These are phyloP conservation scores for Stigmatopora nigra DNA, from an alignment of 2,113 vertebrate species.

Conservation along the genomic window DNA sequence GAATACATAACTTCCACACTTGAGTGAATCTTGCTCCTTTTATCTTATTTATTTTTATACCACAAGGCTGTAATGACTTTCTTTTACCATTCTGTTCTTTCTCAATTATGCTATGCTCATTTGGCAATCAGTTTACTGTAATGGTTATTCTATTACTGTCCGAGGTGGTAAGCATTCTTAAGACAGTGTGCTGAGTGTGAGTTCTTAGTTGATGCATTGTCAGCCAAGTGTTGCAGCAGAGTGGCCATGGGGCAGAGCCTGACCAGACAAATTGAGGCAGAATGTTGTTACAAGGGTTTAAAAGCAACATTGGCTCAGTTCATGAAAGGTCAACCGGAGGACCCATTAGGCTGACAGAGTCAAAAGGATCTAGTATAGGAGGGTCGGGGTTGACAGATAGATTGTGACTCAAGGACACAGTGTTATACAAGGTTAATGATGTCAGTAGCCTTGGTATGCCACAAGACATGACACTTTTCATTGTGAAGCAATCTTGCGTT, in stretches of 20 bases:
- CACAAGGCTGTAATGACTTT: neutral
- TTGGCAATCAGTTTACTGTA: conserved; percentile 16
- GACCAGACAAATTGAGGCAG: conserved; percentile 50
- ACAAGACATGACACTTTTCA: conserved; percentile 51
- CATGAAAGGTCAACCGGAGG: conserved; percentile 50
- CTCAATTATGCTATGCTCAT: conserved; percentile 17
- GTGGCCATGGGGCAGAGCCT: conserved; percentile 46
- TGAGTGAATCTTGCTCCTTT: neutral
- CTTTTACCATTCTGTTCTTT: conserved; percentile 11
- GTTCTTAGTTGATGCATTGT: conserved; percentile 35
- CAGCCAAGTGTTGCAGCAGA: conserved; percentile 23
- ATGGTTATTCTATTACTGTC: conserved; percentile 17
- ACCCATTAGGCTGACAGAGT: conserved; percentile 59
- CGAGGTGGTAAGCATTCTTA: neutral
- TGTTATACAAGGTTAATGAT: conserved; percentile 63
- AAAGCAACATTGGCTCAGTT: conserved; percentile 46
- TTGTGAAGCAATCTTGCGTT: conserved; percentile 34
- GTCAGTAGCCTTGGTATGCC: conserved; percentile 50
- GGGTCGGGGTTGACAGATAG: conserved; percentile 43
- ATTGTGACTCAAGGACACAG: conserved; percentile 61
- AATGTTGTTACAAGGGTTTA: conserved; percentile 10
- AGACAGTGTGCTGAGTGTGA: conserved; percentile 14
- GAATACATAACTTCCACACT: neutral
- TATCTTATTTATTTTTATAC: neutral
- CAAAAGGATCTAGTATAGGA: conserved; percentile 35